phyloP scores from a whole-genome alignment of 2,888 invertebrate genomes.

The Willowsia nigromaculata region DNA sequence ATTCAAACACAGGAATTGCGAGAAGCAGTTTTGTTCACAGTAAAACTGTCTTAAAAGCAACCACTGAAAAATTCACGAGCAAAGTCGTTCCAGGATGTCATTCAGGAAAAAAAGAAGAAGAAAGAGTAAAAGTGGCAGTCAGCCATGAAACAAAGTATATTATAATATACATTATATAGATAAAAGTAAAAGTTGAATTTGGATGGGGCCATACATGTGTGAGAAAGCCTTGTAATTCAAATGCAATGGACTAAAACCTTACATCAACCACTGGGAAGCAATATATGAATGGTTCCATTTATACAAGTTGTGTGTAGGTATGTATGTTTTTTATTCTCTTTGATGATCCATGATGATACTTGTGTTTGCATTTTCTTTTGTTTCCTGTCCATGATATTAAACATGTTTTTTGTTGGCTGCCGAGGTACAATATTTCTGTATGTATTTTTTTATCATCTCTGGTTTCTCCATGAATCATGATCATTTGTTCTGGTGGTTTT shows the following conservation, averaged over 20 bases:
- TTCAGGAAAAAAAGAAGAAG: neutral
- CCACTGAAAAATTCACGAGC: slow-evolving; percentile 51
- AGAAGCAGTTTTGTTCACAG: neutral
- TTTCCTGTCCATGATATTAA: neutral
- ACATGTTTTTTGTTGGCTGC: neutral
- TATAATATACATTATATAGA: neutral
- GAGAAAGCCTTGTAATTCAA: too few relatives aligned
- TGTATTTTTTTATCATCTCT: too few relatives aligned
- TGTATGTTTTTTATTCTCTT: slow-evolving; percentile 49
- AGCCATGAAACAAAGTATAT: neutral
- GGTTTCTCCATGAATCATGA: too few relatives aligned
- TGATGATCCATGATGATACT: neutral
- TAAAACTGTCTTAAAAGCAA: slow-evolving; percentile 37
- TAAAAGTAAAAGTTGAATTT: neutral
- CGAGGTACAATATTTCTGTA: neutral
- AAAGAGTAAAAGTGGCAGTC: slow-evolving; percentile 27
- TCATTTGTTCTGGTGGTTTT: too few relatives aligned
- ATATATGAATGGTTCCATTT: too few relatives aligned
- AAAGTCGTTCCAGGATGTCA: neutral
- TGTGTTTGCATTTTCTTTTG: too few relatives aligned
- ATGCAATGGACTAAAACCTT: too few relatives aligned
- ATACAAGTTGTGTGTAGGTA: too few relatives aligned
- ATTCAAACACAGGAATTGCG: neutral
- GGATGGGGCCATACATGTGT: neutral
- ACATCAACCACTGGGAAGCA: too few relatives aligned